Percentiles rank a stretch among this genome's conserved stretches.
Conservation (phyloP, 2,888 invertebrate species). For the Cryptocephalus primarius region DNA sequence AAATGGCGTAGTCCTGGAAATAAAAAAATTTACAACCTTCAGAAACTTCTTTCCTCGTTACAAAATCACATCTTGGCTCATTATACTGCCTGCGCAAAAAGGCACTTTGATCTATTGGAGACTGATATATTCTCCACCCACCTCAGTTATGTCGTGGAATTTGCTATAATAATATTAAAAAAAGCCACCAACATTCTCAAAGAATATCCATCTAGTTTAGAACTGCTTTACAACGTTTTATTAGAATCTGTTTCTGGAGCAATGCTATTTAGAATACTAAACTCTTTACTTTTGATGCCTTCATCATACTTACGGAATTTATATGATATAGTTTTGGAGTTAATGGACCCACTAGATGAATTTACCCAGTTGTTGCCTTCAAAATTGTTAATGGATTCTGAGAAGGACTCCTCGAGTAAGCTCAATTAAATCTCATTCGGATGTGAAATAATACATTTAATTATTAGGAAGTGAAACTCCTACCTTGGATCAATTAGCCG, state of each 20-base stretch:
- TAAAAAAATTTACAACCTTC: constrained; percentile 35
- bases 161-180: constrained; percentile 28
- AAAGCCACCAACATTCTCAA: constrained; percentile 31
- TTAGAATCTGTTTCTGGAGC: constrained; percentile 46
- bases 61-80: constrained; percentile 49
- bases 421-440: not conserved
- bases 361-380: constrained; percentile 35
- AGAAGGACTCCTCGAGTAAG: constrained; percentile 23
- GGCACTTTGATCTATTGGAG: constrained; percentile 6
- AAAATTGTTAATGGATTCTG: constrained; percentile 29
- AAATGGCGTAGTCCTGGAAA: constrained; percentile 28
- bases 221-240: constrained; percentile 39
- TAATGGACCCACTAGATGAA: constrained; percentile 34
- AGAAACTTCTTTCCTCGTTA: constrained; percentile 44
- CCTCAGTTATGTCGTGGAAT: constrained; percentile 26
- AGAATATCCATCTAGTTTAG: constrained; percentile 29
- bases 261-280: constrained; percentile 46
- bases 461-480: constrained; percentile 39
- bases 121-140: constrained; percentile 24
- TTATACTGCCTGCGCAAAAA: constrained; percentile 25
- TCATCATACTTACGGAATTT: constrained; percentile 32
- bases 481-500: constrained; percentile 37
- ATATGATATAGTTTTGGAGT: constrained; percentile 31
- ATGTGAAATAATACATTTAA: not conserved
- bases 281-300: constrained; percentile 44